A percentile compares a stretch with the other conserved stretches of the same genome.
These are phyloP conservation scores for Seira musarum DNA, from an alignment of 2,888 invertebrate genomes.

Conservation along the genomic window DNA sequence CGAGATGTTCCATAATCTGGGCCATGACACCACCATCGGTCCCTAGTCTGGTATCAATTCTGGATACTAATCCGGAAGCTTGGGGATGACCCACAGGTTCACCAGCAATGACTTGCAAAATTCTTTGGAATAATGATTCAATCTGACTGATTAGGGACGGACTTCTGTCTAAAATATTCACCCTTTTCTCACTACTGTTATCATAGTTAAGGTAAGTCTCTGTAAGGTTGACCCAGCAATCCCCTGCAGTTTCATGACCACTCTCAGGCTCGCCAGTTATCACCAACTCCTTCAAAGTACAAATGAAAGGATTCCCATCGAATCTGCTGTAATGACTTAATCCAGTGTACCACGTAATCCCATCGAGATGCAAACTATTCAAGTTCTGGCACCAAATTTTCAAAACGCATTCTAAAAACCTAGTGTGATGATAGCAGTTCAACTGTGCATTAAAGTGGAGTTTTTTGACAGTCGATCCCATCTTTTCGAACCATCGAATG, in stretches of 20 bases:
- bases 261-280: too few relatives aligned
- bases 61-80: too few relatives aligned
- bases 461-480: conserved; percentile 10
- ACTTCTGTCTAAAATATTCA: too few relatives aligned
- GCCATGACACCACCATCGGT: conserved; percentile 31
- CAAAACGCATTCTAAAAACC: conserved; percentile 32
- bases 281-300: conserved; percentile 19
- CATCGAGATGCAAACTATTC: conserved; percentile 8
- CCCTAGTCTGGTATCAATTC: too few relatives aligned
- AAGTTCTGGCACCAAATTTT: conserved; percentile 34
- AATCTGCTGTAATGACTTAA: conserved; percentile 28
- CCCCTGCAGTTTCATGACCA: too few relatives aligned
- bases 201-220: too few relatives aligned
- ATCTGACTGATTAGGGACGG: too few relatives aligned
- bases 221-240: too few relatives aligned
- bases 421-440: conserved; percentile 27
- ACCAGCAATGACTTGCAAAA: too few relatives aligned
- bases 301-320: background rate
- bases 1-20: conserved; percentile 2
- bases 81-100: too few relatives aligned
- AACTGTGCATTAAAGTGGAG: conserved; percentile 18
- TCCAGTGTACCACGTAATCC: background rate
- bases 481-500: conserved; percentile 19
- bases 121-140: too few relatives aligned
- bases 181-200: too few relatives aligned